Conservation (phyloP, 2,797 vertebrate species). For the Microctenopoma lineatum region DNA sequence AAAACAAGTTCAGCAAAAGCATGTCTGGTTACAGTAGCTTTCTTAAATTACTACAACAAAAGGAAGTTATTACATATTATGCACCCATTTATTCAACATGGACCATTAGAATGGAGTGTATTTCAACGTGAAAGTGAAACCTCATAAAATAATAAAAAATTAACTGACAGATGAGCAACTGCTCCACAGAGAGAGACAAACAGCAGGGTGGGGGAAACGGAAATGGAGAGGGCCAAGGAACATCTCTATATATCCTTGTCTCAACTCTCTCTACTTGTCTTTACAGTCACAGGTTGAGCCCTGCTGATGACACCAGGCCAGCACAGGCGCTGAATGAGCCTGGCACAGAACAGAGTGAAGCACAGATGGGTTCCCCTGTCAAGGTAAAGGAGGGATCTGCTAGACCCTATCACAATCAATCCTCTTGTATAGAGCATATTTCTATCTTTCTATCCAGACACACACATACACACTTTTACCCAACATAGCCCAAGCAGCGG, state of each 20-base stretch:
- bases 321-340: constrained; percentile 63
- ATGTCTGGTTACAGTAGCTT: constrained; percentile 6
- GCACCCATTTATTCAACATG: constrained; percentile 16
- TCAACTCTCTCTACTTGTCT: constrained; percentile 47
- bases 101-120: constrained; percentile 3
- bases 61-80: background rate
- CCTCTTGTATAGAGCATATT: constrained; percentile 61
- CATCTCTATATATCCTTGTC: constrained; percentile 52
- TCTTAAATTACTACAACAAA: constrained; percentile 21
- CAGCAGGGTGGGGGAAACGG: constrained; percentile 25
- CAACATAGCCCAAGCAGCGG: constrained; percentile 42
- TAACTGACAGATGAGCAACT: constrained; percentile 23
- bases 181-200: constrained; percentile 29
- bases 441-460: constrained; percentile 60
- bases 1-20: constrained; percentile 17
- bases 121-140: constrained; percentile 23
- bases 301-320: constrained; percentile 57
- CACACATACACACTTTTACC: constrained; percentile 47
- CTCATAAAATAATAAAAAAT: constrained; percentile 46
- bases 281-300: constrained; percentile 60
- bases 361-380: constrained; percentile 57
- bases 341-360: constrained; percentile 45
- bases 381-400: constrained; percentile 48
- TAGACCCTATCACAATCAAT: constrained; percentile 65
- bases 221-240: constrained; percentile 46